Evolutionary conservation across 2,113 vertebrate genomes (phyloP), one percentile per base, ranked within the genome.

Genomic region (Tamias sibiricus): DNA sequence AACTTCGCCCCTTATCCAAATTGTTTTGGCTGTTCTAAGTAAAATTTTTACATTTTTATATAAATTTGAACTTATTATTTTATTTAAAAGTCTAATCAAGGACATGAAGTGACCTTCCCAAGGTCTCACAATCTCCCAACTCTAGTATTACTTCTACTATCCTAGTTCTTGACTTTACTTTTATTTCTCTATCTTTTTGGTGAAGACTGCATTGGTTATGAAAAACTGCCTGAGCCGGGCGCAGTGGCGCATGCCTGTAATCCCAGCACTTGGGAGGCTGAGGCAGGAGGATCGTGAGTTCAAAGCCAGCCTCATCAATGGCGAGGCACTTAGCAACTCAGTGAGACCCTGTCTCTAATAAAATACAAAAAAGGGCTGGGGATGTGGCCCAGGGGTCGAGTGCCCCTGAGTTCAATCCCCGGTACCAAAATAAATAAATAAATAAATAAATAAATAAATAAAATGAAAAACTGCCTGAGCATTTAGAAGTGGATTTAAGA

Each of bases 401-500:
- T n/a, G n/a, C n/a, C n/a, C n/a, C n/a, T n/a, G n/a, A n/a, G n/a
- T n/a, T n/a, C n/a, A n/a, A n/a, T n/a, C n/a, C n/a, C n/a, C n/a
- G n/a, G n/a, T n/a, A n/a, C n/a, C n/a, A n/a, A n/a, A n/a, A n/a
- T n/a, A n/a, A n/a, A n/a, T n/a, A n/a, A n/a, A n/a, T n/a, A n/a
- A n/a, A n/a, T n/a, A n/a, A n/a, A n/a, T n/a, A n/a, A n/a, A n/a
- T n/a, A n/a, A n/a, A n/a, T n/a, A n/a, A n/a, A n/a, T n/a, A n/a
- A n/a, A n/a, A 79, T 81, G 35, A 86, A 93, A 74, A 94, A 82
- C 68, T 54, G 40, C 24, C 11, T 40, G 49, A 71, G 76, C 28
- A 30, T 90, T 90, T 92, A 86, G 44, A 76, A 87, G 26, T 77
- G 62, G 64, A 76, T 90, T 47, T 87, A 83, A 90, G 35, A 87